Conservation (phyloP, 2,113 vertebrate species). For the Clarias batrachus region DNA sequence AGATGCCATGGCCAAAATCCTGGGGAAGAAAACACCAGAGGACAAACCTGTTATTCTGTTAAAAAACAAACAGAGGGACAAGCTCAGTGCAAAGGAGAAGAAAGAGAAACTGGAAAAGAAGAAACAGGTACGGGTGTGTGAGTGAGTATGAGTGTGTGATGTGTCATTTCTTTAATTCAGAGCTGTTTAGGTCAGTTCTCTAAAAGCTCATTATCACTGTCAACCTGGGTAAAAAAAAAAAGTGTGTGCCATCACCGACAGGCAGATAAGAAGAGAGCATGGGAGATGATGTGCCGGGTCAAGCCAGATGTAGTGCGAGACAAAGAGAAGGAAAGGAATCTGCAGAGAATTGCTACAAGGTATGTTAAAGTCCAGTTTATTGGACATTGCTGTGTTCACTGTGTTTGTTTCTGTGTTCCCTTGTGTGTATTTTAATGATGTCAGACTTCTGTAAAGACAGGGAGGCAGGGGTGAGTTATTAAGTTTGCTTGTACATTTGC, state of each 20-base stretch:
- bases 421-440: not conserved
- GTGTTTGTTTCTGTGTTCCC: too few relatives aligned
- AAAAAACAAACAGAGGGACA: constrained; percentile 83
- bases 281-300: constrained; percentile 91
- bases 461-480: not conserved
- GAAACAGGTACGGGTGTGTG: constrained; percentile 71
- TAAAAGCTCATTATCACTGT: too few relatives aligned
- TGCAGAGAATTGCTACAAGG: constrained; percentile 93
- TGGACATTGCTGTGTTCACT: too few relatives aligned
- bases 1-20: constrained; percentile 92
- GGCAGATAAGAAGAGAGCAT: constrained; percentile 83
- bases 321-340: constrained; percentile 79
- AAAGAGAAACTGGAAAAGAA: constrained; percentile 77
- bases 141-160: not conserved
- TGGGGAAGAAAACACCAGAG: constrained; percentile 78
- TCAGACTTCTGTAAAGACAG: not conserved
- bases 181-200: not conserved
- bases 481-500: not conserved
- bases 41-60: constrained; percentile 78
- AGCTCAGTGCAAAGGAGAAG: constrained; percentile 74
- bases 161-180: not conserved
- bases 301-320: constrained; percentile 88
- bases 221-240: not conserved
- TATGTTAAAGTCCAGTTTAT: constrained; percentile 52
- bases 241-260: constrained; percentile 58